phyloP scores from a whole-genome alignment of 2,113 vertebrate genomes.

The Pterocles gutturalis region DNA sequence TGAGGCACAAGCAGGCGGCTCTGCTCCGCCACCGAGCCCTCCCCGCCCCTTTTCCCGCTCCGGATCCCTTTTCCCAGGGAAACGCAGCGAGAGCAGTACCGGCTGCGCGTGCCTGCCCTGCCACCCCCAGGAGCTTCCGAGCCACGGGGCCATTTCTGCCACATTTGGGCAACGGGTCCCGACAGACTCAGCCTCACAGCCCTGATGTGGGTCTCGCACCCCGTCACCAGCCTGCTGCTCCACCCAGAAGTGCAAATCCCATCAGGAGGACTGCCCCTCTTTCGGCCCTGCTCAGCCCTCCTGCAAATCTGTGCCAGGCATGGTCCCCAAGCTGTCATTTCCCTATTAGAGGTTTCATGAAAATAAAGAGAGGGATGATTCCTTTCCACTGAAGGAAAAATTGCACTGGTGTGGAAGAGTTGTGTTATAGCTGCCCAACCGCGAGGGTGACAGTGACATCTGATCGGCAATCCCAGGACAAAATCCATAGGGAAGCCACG shows the following conservation, averaged over 20 bases:
- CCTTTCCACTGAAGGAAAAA: not conserved
- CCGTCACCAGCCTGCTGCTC: not conserved
- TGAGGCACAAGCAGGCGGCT: not conserved
- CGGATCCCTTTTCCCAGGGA: not conserved
- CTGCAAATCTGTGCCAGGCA: not conserved
- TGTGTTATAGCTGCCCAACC: not conserved
- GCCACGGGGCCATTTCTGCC: rapidly evolving
- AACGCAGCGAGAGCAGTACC: rapidly evolving
- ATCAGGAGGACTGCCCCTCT: not conserved
- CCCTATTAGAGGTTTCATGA: not conserved
- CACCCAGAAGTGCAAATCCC: not conserved
- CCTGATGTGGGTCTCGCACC: not conserved
- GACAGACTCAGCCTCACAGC: not conserved
- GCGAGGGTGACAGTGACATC: not conserved
- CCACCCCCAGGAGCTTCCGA: not conserved
- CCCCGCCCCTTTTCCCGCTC: not conserved
- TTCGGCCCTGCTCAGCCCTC: too few relatives aligned
- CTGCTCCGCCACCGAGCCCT: not conserved
- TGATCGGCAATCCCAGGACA: not conserved
- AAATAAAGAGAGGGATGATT: not conserved
- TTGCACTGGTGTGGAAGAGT: not conserved
- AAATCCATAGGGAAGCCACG: not conserved
- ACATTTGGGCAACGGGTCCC: rapidly evolving
- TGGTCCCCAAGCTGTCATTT: not conserved
- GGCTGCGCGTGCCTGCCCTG: too few relatives aligned